Percentiles rank a stretch among this genome's conserved stretches.
These are phyloP conservation scores for Pteropus rufus DNA, from an alignment of 2,797 vertebrate species.

Conservation along the genomic window DNA sequence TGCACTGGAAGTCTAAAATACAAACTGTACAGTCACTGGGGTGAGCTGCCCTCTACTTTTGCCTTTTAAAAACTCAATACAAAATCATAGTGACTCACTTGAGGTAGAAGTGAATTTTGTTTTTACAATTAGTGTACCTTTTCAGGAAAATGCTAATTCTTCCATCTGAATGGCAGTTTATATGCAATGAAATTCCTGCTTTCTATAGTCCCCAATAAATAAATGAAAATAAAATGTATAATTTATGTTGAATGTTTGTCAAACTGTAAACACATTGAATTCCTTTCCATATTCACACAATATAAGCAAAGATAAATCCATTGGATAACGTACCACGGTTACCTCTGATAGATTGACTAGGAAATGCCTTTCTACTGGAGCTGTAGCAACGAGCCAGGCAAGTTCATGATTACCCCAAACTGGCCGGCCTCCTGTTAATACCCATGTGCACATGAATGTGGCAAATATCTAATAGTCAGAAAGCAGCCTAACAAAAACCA, in stretches of 20 bases:
- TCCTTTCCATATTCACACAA: constrained; percentile 59
- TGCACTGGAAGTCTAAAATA: neutral
- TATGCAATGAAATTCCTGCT: neutral
- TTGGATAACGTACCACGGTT: constrained; percentile 13
- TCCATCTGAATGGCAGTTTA: neutral
- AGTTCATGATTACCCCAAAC: neutral
- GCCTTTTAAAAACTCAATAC: constrained; percentile 28
- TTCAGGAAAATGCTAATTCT: constrained; percentile 58
- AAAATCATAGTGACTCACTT: neutral
- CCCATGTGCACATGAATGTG: accelerated
- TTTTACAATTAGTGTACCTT: constrained; percentile 34
- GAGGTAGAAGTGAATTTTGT: constrained; percentile 50
- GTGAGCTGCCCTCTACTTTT: neutral
- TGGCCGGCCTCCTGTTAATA: neutral
- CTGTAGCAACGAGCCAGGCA: neutral
- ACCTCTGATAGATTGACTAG: constrained; percentile 27
- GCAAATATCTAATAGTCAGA: neutral
- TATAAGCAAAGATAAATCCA: constrained; percentile 70
- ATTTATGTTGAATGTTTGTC: constrained; percentile 68
- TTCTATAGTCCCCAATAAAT: constrained; percentile 61
- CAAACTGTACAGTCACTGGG: neutral
- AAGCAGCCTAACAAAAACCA: neutral
- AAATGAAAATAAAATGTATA: constrained; percentile 73
- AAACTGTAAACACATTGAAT: constrained; percentile 59
- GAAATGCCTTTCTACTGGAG: neutral